Evolutionary conservation across 1,140 invertebrate genomes (phyloP).

Genomic region (Batillaria attramentaria): DNA sequence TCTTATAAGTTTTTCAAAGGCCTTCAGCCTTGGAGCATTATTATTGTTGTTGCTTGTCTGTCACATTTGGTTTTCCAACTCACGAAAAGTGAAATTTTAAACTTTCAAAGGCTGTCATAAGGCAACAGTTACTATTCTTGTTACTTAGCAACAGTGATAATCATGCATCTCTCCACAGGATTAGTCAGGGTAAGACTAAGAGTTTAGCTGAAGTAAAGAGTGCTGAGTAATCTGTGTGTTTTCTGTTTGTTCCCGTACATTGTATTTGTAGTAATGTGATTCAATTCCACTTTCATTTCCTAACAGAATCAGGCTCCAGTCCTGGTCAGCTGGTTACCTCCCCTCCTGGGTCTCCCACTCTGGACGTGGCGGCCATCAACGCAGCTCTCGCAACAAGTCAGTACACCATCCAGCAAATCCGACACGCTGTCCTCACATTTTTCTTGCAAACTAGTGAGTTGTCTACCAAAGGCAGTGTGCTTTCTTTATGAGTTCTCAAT

Average conservation of each 20-base stretch:
- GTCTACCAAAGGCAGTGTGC: constrained; percentile 5
- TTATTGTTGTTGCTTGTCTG: too few relatives aligned
- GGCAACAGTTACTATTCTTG: too few relatives aligned
- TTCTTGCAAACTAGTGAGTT: constrained; percentile 32
- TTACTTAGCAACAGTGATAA: too few relatives aligned
- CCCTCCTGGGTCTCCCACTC: constrained; percentile 1
- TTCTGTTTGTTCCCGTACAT: neutral
- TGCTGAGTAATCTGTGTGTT: too few relatives aligned
- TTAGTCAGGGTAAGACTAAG: too few relatives aligned
- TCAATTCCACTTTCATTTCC: neutral
- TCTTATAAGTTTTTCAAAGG: too few relatives aligned
- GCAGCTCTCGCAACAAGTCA: constrained; percentile 29
- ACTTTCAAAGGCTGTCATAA: too few relatives aligned
- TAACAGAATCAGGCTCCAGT: neutral
- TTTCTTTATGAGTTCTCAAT: too few relatives aligned
- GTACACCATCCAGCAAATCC: constrained; percentile 29
- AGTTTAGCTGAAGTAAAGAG: neutral
- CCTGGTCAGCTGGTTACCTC: neutral
- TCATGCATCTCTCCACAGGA: too few relatives aligned
- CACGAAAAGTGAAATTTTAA: too few relatives aligned
- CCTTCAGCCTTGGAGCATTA: too few relatives aligned
- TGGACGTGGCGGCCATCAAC: constrained; percentile 21
- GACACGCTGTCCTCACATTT: constrained; percentile 27
- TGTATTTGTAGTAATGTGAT: neutral
- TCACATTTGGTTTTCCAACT: too few relatives aligned